These are phyloP conservation scores for Cyphomyrmex costatus DNA, from an alignment of 1,140 invertebrate genomes.

Conservation along the genomic window DNA sequence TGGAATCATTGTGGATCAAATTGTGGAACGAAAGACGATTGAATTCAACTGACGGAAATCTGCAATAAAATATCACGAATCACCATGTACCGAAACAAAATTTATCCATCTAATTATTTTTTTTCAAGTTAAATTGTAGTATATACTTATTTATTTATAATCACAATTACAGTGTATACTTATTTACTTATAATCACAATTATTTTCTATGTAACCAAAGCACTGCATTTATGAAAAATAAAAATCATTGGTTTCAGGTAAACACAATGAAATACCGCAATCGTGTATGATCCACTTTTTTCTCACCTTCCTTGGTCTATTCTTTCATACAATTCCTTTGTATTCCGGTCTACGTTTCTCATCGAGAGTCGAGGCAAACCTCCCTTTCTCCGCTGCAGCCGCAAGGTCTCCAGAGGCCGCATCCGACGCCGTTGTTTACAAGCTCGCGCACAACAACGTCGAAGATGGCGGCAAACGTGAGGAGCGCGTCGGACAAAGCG, in stretches of 20 bases:
- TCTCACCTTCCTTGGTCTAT: neutral
- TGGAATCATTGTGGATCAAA: too few species aligned
- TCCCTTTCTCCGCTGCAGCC: too few species aligned
- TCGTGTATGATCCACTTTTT: neutral
- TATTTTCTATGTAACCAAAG: neutral
- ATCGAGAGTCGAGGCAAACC: neutral
- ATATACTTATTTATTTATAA: too few species aligned
- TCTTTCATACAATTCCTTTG: neutral
- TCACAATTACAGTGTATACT: too few species aligned
- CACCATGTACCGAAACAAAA: neutral
- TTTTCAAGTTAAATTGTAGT: neutral
- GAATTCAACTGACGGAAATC: neutral
- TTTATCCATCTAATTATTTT: neutral
- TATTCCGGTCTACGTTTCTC: neutral
- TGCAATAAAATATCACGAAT: neutral
- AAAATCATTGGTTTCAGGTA: neutral
- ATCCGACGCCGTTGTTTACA: slow-evolving; percentile 36
- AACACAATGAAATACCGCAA: neutral
- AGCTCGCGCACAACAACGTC: slow-evolving; percentile 1
- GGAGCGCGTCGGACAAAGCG: slow-evolving; percentile 3
- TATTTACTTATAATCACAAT: too few species aligned
- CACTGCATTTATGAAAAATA: neutral
- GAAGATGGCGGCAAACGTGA: slow-evolving; percentile 43
- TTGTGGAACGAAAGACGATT: neutral
- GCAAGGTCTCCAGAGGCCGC: neutral